phyloP scores from a whole-genome alignment of 2,113 vertebrate genomes.

The Mus pahari region DNA sequence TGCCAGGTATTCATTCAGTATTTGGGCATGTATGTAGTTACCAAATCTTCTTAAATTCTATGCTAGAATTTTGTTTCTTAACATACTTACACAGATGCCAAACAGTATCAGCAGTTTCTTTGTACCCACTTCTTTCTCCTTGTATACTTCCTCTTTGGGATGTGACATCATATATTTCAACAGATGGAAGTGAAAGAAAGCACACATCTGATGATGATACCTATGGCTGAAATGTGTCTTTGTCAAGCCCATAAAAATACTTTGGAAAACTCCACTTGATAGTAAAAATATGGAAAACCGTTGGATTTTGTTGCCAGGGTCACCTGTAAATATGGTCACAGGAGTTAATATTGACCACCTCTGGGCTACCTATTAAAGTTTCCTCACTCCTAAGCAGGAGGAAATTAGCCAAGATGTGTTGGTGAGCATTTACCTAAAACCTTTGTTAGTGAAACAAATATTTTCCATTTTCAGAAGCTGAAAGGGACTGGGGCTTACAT shows the following conservation, averaged over 20 bases:
- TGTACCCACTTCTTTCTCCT: conserved; percentile 13
- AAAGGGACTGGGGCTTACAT: not conserved
- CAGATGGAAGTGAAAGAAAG: conserved; percentile 31
- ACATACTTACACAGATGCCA: not conserved
- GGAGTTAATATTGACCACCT: not conserved
- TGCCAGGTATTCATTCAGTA: not conserved
- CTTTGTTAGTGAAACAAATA: conserved; percentile 30
- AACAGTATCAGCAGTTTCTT: conserved; percentile 25
- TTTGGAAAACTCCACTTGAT: not conserved
- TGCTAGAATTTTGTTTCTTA: not conserved
- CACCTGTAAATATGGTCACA: not conserved
- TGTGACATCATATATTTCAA: not conserved
- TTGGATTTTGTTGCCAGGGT: conserved; percentile 35
- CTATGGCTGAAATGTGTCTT: not conserved
- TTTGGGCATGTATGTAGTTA: not conserved
- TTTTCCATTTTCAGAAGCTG: conserved; percentile 39
- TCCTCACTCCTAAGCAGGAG: conserved; percentile 32
- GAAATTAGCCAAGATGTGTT: conserved; percentile 31
- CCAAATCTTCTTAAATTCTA: not conserved
- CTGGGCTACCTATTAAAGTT: conserved; percentile 31
- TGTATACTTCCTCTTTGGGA: not conserved
- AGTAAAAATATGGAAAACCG: not conserved
- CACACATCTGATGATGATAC: not conserved
- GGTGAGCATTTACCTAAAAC: conserved; percentile 6
- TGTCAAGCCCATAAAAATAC: not conserved